Percentiles rank a stretch among this genome's conserved stretches.
These are phyloP conservation scores for Drosophila tanythrix DNA, from an alignment of 2,888 invertebrate genomes.

Conservation along the genomic window DNA sequence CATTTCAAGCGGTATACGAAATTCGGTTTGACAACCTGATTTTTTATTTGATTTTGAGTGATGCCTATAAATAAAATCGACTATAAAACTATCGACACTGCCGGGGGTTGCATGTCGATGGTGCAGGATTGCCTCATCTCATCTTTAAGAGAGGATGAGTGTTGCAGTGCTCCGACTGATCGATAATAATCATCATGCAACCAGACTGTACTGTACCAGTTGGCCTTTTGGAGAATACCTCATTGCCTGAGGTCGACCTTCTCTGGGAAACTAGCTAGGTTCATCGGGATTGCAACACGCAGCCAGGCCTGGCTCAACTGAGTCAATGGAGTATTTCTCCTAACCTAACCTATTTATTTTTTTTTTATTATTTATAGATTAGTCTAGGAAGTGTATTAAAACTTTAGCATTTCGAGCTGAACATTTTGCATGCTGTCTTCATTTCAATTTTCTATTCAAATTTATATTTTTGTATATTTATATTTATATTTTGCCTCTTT, in stretches of 20 bases:
- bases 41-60: too few species aligned
- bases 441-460: not conserved
- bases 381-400: not conserved
- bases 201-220: not conserved
- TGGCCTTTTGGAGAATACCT: too few species aligned
- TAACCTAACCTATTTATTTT: not conserved
- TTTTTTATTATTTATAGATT: not conserved
- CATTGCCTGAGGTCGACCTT: not conserved
- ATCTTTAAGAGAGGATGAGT: not conserved
- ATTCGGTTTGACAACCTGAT: too few species aligned
- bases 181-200: not conserved
- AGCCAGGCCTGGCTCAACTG: not conserved
- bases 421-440: not conserved
- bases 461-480: not conserved
- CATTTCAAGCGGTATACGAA: too few species aligned
- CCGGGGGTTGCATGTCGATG: too few species aligned
- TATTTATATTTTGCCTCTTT: slow-evolving; percentile 1
- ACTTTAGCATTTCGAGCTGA: not conserved
- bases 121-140: too few species aligned
- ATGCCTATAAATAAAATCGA: too few species aligned
- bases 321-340: not conserved
- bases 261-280: not conserved
- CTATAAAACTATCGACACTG: too few species aligned
- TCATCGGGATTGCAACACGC: not conserved
- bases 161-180: not conserved